Evolutionary conservation across 1,140 invertebrate genomes (phyloP).

Genomic region (Lordiphosa mommai): DNA sequence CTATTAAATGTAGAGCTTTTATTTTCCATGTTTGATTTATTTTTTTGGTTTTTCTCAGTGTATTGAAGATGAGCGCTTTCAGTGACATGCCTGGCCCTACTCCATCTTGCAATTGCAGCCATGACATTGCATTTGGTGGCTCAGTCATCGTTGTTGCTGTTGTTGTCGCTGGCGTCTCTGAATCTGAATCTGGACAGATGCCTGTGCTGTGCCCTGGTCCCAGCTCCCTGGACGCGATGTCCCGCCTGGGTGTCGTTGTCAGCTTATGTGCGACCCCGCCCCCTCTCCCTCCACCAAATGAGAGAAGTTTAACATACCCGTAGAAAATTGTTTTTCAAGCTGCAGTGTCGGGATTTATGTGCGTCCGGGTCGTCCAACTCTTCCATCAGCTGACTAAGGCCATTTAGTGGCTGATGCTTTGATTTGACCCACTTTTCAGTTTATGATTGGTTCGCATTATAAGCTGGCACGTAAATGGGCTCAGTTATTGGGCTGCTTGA

Average conservation of each 20-base stretch:
- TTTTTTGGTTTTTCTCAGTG: constrained; percentile 15
- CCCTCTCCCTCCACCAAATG: constrained; percentile 16
- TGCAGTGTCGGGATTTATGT: constrained; percentile 69
- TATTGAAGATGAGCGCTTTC: constrained; percentile 17
- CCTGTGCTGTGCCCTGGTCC: background rate
- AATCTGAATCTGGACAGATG: constrained; percentile 47
- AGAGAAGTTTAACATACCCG: constrained; percentile 71
- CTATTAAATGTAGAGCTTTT: too few relatives aligned
- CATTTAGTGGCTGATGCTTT: constrained; percentile 65
- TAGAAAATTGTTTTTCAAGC: constrained; percentile 70
- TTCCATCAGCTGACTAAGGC: constrained; percentile 32
- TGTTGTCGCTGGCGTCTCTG: constrained; percentile 27
- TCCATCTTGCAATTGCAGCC: constrained; percentile 14
- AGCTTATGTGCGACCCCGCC: constrained; percentile 46
- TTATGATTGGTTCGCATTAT: constrained; percentile 27
- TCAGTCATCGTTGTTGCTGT: constrained; percentile 29
- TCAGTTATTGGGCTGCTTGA: constrained; percentile 19
- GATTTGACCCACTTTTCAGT: constrained; percentile 63
- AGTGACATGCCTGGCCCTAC: constrained; percentile 25
- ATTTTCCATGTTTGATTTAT: background rate
- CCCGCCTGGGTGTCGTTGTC: constrained; percentile 57
- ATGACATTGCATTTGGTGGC: constrained; percentile 39
- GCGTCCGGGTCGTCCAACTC: constrained; percentile 7
- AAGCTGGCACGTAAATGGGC: constrained; percentile 63
- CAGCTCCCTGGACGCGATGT: background rate